These are phyloP conservation scores for Pecten maximus DNA, from an alignment of 2,888 invertebrate genomes.

Conservation along the genomic window DNA sequence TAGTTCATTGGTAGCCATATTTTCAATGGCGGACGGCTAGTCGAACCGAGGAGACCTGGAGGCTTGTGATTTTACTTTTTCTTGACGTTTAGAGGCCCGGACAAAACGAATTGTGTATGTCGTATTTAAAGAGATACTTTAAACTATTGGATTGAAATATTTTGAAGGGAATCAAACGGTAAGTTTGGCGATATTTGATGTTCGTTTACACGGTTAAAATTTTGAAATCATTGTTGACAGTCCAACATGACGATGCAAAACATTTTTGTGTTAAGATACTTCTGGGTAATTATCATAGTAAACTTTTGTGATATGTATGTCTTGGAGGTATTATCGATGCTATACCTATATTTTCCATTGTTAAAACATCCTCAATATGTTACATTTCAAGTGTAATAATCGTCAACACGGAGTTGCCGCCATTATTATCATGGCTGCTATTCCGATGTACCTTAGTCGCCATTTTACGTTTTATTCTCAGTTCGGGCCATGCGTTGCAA, in stretches of 20 bases:
- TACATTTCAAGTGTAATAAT: not conserved
- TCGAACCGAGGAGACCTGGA: conserved; percentile 38
- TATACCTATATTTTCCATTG: not conserved
- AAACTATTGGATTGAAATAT: conserved; percentile 38
- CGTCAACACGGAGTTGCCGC: conserved; percentile 18
- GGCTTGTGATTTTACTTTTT: conserved; percentile 48
- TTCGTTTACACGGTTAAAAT: conserved; percentile 34
- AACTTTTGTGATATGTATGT: not conserved
- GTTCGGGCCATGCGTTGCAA: not conserved
- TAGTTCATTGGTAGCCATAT: conserved; percentile 73
- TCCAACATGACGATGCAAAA: conserved; percentile 18
- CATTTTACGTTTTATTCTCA: conserved; percentile 22
- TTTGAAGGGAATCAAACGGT: conserved; percentile 37
- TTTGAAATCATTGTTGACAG: conserved; percentile 35
- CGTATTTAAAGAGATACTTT: conserved; percentile 35
- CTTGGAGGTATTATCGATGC: not conserved
- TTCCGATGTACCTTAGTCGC: conserved; percentile 30
- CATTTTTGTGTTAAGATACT: not conserved
- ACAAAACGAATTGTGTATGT: conserved; percentile 59
- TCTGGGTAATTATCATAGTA: not conserved
- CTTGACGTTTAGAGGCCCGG: conserved; percentile 42
- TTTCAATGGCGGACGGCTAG: conserved; percentile 65
- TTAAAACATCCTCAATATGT: not conserved
- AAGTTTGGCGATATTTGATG: not conserved
- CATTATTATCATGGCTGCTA: conserved; percentile 33